phyloP scores from a whole-genome alignment of 2,113 vertebrate genomes.

The Calonectris borealis region DNA sequence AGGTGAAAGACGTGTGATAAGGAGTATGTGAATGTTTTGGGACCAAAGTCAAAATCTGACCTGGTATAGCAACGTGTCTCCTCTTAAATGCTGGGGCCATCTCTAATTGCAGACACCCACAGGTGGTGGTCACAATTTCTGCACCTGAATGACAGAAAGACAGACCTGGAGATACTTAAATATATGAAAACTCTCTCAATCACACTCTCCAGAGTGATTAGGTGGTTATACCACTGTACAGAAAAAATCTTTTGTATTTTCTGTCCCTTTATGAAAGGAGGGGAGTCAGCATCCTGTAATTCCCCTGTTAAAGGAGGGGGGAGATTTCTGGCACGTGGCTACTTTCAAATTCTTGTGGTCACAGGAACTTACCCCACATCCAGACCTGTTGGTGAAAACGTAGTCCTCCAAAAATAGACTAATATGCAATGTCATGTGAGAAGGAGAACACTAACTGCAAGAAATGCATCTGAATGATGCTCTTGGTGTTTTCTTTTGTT shows the following conservation, averaged over 20 bases:
- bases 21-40: not conserved
- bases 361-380: not conserved
- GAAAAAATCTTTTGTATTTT: not conserved
- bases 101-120: not conserved
- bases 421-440: not conserved
- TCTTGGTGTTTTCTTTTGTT: not conserved
- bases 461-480: not conserved
- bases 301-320: not conserved
- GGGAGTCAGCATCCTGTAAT: accelerated
- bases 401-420: not conserved
- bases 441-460: not conserved
- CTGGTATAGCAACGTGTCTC: accelerated
- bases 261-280: not conserved
- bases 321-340: not conserved
- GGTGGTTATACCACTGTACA: not conserved
- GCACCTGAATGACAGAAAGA: not conserved
- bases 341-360: not conserved
- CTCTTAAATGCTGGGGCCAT: not conserved
- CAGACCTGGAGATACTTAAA: not conserved
- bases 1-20: not conserved
- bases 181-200: not conserved
- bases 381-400: not conserved
- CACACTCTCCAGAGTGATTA: not conserved
- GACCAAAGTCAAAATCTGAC: not conserved
- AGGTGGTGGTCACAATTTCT: not conserved